phyloP scores from a whole-genome alignment of 2,888 invertebrate genomes.

The Peribatodes rhomboidaria region DNA sequence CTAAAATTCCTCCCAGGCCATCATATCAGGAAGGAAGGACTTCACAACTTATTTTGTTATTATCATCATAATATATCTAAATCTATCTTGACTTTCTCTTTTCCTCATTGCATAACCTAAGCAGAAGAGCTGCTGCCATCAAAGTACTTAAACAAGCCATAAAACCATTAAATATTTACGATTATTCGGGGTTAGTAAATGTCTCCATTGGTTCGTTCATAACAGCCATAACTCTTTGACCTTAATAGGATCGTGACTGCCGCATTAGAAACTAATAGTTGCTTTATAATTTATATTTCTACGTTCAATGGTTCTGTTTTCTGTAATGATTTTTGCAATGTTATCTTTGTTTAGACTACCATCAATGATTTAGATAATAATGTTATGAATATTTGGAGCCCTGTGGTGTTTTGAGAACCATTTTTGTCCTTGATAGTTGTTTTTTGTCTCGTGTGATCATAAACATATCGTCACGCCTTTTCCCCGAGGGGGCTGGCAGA shows the following conservation, averaged over 20 bases:
- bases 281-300: conserved; percentile 24
- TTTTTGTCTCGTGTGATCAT: too few relatives aligned
- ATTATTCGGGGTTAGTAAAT: conserved; percentile 36
- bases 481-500: too few relatives aligned
- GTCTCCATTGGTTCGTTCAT: conserved; percentile 41
- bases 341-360: background rate
- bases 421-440: background rate
- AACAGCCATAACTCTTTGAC: conserved; percentile 44
- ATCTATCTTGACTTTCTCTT: conserved; percentile 14
- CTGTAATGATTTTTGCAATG: conserved; percentile 14
- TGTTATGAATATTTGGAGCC: background rate
- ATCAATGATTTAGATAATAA: background rate
- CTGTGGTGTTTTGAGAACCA: background rate
- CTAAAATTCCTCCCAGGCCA: background rate
- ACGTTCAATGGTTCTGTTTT: conserved; percentile 6
- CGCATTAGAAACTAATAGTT: conserved; percentile 39
- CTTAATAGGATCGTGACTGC: conserved; percentile 48
- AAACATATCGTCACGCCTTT: too few relatives aligned
- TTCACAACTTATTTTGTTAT: conserved; percentile 3
- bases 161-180: conserved; percentile 34
- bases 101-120: conserved; percentile 13
- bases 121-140: conserved; percentile 21
- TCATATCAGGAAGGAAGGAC: background rate
- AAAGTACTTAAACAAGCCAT: conserved; percentile 28
- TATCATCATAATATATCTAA: background rate